Evolutionary conservation across 2,797 vertebrate genomes (phyloP), one percentile per base, ranked within the genome.

Genomic region (Heteromormyrus szaboi): DNA sequence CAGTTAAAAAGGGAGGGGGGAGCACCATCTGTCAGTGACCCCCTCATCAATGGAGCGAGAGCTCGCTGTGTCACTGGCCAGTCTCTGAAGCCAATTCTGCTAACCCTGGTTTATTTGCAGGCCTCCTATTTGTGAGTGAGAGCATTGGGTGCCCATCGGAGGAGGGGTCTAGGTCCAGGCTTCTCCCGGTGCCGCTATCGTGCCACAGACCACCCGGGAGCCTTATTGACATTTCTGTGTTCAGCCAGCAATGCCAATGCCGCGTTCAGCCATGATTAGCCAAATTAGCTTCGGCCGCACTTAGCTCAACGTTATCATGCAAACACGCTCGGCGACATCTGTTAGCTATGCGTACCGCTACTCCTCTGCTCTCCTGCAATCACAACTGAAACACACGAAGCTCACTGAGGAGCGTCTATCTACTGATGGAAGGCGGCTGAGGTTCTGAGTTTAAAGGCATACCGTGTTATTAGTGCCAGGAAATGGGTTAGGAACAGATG

Each of bases 21-120:
- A 89, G 76, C 33, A 89, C 95, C 95, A 95, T 95, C 95, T 96
- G 95, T 95, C 94, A 93, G 94, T 91, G 92, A 85, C 93, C 92
- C 92, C 89, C 84, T 8, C 87, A 95, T 95, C 94, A 96, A 95
- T 95, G 93, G 93, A 92, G 90, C 68, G 68, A 87, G 92, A 93
- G 94, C 93, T 95, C 94, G 95, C 94, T 94, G 94, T 89, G 92
- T 93, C 90, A 91, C 94, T 91, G 93, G 92, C 93, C 93, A 92
- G 91, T 93, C 92, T 91, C 91, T 53, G 91, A 90, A 87, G 48
- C 56, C 51, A 92, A 83, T 89, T 94, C 93, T 93, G 93, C 93
- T 91, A 92, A 93, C 89, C 4, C 91, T 90, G 91, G 90, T 92
- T 94, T 94, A 95, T 94, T 94, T 94, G 92, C 90, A 89, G 59